Evolutionary conservation across 35 echinoderm and acorn worm genomes (phyloP).

Genomic region (Hemicentrotus pulcherrimus): DNA sequence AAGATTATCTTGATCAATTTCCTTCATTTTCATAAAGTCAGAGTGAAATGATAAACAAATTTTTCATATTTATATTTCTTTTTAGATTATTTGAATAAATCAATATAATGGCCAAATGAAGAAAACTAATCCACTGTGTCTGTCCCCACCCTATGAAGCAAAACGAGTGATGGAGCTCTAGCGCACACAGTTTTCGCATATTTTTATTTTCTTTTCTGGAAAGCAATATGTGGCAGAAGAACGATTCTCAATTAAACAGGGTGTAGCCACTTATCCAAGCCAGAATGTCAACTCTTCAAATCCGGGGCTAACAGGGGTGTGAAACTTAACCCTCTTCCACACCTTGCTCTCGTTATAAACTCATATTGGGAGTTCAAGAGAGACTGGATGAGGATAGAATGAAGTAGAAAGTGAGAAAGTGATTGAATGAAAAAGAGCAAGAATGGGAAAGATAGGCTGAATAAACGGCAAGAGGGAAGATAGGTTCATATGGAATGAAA

Average conservation of each 20-base stretch:
- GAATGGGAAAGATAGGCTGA: neutral
- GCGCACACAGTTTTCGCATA: no score
- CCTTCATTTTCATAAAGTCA: no score
- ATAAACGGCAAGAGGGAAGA: neutral
- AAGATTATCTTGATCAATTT: no score
- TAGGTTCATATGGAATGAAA: neutral
- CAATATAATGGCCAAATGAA: no score
- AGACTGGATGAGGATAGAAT: neutral
- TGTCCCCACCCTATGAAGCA: no score
- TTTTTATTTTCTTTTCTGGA: neutral
- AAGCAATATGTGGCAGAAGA: neutral
- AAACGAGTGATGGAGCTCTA: no score
- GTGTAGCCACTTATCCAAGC: neutral
- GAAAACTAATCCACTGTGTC: no score
- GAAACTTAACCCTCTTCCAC: conserved; percentile 33
- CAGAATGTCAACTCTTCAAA: conserved; percentile 5
- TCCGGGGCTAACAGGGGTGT: conserved; percentile 32
- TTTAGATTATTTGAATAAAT: no score
- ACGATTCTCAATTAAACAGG: conserved; percentile 30
- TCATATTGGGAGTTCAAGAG: neutral
- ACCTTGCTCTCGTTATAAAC: conserved; percentile 19
- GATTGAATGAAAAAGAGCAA: neutral
- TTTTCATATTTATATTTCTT: no score
- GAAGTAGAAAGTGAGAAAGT: neutral
- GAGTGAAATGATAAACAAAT: no score